Base-by-base conservation (phyloP, 2,888 invertebrate genomes). In the Byasa hedistus region DNA sequence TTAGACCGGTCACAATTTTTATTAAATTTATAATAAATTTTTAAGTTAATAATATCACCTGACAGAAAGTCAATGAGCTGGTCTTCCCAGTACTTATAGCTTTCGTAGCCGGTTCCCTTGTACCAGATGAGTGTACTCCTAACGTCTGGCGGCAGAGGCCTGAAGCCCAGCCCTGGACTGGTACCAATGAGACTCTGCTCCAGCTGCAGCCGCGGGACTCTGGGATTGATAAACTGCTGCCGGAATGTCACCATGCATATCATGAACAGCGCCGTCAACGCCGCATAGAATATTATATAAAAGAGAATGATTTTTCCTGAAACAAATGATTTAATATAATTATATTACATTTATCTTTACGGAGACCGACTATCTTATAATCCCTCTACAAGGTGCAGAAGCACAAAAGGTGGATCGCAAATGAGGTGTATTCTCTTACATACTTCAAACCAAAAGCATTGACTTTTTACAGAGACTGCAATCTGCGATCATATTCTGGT, bases 61-160 rank as follows among this genome's bases (percentile, higher is more conserved):
- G 95, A 94, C 60, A 98, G 90, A 80, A 97, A 98, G 27, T 94
- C 88, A 76, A 95, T 94, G 15, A 98, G 88, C 73, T 96, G 94
- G 63, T 96, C 93, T 62, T 95, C 95, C 97, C 98, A 98, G 76
- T 95, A 94, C 72, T 94, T 93, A 79, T 95, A 96, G 80, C 96
- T 96, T 32, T 95, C 94, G 71, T 93, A 92, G 52, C 95, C 94
- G 0, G 96, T 95, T 27, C 96, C 96, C 82, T 96, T 96, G 89
- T 98, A 98, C 96, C 97, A 97, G 79, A 99, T 98, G 68, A 99
- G 93, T 12, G 99, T 98, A 82, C 98, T 98, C 76, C 98, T 96
- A 12, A 97, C 96, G 82, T 98, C 97, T 5, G 94, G 94, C 21
- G 99, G 98, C 92, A 97, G 94, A 10, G 99, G 99, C 73, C 99